Base-by-base conservation (phyloP, 2,888 invertebrate species). In the Dugesia japonica region DNA sequence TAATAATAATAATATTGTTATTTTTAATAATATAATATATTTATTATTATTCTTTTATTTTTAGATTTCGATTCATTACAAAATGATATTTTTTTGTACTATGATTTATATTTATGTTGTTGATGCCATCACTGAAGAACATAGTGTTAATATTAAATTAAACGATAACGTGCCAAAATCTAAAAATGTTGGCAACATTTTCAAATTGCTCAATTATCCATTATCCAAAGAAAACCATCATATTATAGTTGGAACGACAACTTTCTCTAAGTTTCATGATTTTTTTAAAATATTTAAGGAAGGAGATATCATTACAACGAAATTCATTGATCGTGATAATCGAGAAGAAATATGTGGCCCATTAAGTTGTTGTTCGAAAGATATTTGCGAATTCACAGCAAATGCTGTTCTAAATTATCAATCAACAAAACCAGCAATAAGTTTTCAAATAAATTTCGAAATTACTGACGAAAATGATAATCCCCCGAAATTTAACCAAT, bases 331-430 rank as follows among this genome's bases (percentile, higher is more conserved):
- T 75, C 71, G 76, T 1, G 76, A 76, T 23, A 73, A 76, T 23
- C 76, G 33, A 28, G 71, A 76, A 17, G 76, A 76, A 20, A 28
- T 76, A 27, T 76, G 76, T 28, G 76, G 76, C 1, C 76, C 76
- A 9, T 33, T 76, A 0, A 76, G 33, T 71, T 76, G 76, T 76
- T 76, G 76, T 56, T 56, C 56, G 56, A 56, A 56, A n/a, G 56
- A 56, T 20, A 56, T 56, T 56, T 56, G 56, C 17, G 56, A 56
- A 20, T 56, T 56, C 17, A 4, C 4, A n/a, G 56, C 56, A 56
- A 56, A 56, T 56, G 56, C 56, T 4, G n/a, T 56, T 56, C 23
- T 56, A 1, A 56, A n/a, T 20, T 56, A 56, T 23, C 23, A 20
- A n/a, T 56, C 56, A 56, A 56, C 56, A 56, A 56, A 56, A n/a